These are phyloP conservation scores for Lithophane leautieri DNA, from an alignment of 2,888 invertebrate species.

Conservation along the genomic window DNA sequence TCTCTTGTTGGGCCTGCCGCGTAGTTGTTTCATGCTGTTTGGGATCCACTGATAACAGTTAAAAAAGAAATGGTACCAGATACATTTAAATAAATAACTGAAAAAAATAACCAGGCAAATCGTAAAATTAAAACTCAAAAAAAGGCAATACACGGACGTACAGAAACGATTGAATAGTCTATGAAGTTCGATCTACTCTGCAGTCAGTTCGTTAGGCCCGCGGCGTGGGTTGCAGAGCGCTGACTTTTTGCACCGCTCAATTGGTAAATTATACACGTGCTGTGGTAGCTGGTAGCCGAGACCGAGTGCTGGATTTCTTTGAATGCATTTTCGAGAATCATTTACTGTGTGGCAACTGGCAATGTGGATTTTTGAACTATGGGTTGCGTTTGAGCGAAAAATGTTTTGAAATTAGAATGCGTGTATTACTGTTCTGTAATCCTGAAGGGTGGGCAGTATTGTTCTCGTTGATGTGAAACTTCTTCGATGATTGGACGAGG, in stretches of 20 bases:
- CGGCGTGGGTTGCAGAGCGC: slow-evolving; percentile 44
- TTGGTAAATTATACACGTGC: slow-evolving; percentile 58
- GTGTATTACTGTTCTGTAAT: not conserved
- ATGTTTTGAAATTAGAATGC: not conserved
- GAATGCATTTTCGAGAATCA: slow-evolving; percentile 20
- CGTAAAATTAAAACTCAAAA: slow-evolving; percentile 15
- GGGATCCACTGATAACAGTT: not conserved
- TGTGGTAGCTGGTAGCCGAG: not conserved
- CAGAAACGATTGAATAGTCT: slow-evolving; percentile 67
- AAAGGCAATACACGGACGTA: slow-evolving; percentile 29
- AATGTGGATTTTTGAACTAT: slow-evolving; percentile 3
- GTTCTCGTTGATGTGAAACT: not conserved
- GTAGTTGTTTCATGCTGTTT: too few species aligned
- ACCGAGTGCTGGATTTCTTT: slow-evolving; percentile 39
- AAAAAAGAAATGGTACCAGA: too few species aligned
- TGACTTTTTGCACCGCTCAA: slow-evolving; percentile 58
- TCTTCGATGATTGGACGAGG: not conserved
- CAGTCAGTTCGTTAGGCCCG: slow-evolving; percentile 68
- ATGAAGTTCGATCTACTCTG: slow-evolving; percentile 57
- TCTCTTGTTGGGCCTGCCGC: too few species aligned
- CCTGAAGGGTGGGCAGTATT: not conserved
- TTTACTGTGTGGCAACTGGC: slow-evolving; percentile 5
- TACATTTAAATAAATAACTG: not conserved
- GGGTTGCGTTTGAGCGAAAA: too few species aligned
- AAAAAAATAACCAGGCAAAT: not conserved